phyloP scores from a whole-genome alignment of 2,888 invertebrate species.

The Cyaniris semiargus region DNA sequence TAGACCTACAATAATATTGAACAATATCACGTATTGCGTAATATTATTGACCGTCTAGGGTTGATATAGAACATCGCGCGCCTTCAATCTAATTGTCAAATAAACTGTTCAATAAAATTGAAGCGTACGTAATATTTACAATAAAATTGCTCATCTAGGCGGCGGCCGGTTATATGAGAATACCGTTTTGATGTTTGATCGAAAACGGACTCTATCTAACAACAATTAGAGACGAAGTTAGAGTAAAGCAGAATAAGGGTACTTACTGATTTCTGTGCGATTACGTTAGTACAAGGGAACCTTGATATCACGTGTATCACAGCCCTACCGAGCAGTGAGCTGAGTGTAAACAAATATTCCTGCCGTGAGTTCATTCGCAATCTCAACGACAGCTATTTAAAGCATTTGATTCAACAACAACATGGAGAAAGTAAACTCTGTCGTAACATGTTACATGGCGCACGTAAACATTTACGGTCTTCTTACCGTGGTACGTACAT shows the following conservation, averaged over 20 bases:
- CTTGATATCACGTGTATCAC: conserved; percentile 15
- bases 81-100: too few relatives aligned
- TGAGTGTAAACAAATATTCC: conserved; percentile 36
- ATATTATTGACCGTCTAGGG: too few relatives aligned
- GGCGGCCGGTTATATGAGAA: too few relatives aligned
- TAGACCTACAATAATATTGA: too few relatives aligned
- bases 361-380: conserved; percentile 36
- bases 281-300: not conserved
- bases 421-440: not conserved
- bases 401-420: conserved; percentile 34
- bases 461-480: not conserved
- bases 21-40: too few relatives aligned
- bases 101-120: too few relatives aligned
- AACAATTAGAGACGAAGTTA: not conserved
- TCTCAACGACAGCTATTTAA: conserved; percentile 38
- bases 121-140: too few relatives aligned
- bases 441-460: not conserved
- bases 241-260: not conserved
- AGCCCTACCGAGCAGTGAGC: not conserved
- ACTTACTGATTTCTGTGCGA: not conserved
- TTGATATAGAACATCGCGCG: too few relatives aligned
- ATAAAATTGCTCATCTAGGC: too few relatives aligned
- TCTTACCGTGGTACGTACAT: not conserved
- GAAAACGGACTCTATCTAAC: too few relatives aligned
- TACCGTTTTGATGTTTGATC: too few relatives aligned